A percentile compares a stretch with the other conserved stretches of the same genome.
Evolutionary conservation across 2,888 invertebrate species (phyloP).

Genomic region (Pecten maximus): DNA sequence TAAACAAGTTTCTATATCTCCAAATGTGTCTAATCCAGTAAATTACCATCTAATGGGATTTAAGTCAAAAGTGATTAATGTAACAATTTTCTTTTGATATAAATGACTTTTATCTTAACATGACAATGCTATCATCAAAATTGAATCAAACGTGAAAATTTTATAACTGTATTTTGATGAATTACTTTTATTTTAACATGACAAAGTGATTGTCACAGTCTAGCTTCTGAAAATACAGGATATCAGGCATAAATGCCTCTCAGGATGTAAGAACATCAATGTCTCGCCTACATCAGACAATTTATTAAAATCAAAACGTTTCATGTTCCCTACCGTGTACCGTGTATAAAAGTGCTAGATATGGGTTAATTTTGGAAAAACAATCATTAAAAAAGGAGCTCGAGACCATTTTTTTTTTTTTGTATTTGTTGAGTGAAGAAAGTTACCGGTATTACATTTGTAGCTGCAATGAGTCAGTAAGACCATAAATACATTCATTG

Average conservation of each 20-base stretch:
- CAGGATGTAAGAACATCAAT: background rate
- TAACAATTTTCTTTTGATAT: background rate
- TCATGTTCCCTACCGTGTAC: background rate
- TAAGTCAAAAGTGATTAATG: background rate
- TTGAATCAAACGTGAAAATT: too few species aligned
- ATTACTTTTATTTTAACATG: background rate
- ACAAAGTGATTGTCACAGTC: background rate
- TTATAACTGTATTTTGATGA: background rate
- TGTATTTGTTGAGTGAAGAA: background rate
- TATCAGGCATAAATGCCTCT: background rate
- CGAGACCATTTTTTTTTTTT: background rate
- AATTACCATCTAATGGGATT: background rate
- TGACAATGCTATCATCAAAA: background rate
- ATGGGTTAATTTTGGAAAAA: background rate
- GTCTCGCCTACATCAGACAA: background rate
- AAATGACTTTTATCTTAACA: background rate
- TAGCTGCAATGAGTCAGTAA: background rate
- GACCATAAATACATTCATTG: background rate
- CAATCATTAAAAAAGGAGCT: background rate
- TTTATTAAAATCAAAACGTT: background rate
- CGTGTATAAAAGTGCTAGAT: background rate
- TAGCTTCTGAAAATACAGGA: background rate
- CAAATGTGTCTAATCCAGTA: background rate
- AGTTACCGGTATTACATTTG: background rate
- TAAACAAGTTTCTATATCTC: background rate